Base-by-base conservation (phyloP, 2,113 vertebrate genomes). In the Larimichthys polyactis region DNA sequence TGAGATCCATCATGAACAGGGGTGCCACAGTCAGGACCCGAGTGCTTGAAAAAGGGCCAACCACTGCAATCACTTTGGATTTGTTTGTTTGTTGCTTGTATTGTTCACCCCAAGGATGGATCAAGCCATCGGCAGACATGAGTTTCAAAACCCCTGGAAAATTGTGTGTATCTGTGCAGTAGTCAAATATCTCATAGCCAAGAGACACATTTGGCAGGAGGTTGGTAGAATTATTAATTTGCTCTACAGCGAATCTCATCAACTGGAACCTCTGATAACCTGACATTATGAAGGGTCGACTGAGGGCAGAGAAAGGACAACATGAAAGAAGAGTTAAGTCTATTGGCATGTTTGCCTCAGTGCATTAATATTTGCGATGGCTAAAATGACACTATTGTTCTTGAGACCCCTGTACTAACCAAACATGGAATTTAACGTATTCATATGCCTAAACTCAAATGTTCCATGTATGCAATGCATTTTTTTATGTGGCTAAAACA, bases 141-240 rank as follows among this genome's bases (percentile, higher is more conserved):
- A 95, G 77, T 0, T 60, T 86, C 6, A 97, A 88, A 0, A 84
- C 64, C 5, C 92, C 94, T 0, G 93, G 93, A 4, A 96, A 82
- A 29, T 88, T 96, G 43, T 93, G 36, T 0, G 79, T 36, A 20
- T 92, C 85, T 0, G 95, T 94, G 86, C 97, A 97, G 52, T 93
- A 86, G 20, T 97, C 95, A 0, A 95, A 95, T 55, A 97, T 94
- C 14, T 96, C 90, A 0, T 96, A 98, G 51, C 96, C 96, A 44
- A 97, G 84, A 0, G 95, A 94, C 52, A 97, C 19, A 0, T 94
- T 93, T 46, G 96, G 96, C 10, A 97, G 94, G 4, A 98, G 93
- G 1, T 44, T 0, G 0, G 91, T 96, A 71, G 96, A 95, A 81
- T 97, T 97, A 84, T 97, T 98, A 54, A 98, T 96, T 87, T 97